These are phyloP conservation scores for Rousettus leschenaultii DNA, from an alignment of 2,113 vertebrate species.

Conservation along the genomic window DNA sequence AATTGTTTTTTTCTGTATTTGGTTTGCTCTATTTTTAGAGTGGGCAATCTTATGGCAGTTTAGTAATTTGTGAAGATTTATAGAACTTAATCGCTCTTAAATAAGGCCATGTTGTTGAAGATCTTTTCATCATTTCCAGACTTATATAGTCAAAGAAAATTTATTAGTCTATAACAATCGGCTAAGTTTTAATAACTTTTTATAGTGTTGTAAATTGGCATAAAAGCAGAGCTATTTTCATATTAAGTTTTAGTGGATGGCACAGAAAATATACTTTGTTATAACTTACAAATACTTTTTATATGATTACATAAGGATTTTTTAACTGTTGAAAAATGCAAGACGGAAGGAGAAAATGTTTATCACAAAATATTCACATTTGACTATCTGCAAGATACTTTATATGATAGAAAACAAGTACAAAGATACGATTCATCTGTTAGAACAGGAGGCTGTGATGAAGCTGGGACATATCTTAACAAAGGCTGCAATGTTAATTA, in stretches of 20 bases:
- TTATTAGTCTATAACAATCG: background rate
- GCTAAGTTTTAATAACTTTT: background rate
- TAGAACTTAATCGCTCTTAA: background rate
- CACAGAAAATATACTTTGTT: slow-evolving; percentile 3
- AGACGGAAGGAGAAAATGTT: background rate
- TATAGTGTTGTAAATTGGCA: background rate
- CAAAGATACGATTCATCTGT: background rate
- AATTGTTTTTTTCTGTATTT: background rate
- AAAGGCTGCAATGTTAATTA: background rate
- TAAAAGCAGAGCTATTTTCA: background rate
- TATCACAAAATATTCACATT: background rate
- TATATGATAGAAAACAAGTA: background rate
- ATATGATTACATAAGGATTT: background rate
- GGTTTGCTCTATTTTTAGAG: background rate
- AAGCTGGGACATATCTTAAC: background rate
- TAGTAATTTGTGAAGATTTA: background rate
- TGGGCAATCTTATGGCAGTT: background rate
- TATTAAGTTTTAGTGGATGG: background rate
- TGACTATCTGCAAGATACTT: background rate
- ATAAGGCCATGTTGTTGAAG: background rate
- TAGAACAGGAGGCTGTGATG: background rate
- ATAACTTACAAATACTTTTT: background rate
- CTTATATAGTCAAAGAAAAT: background rate
- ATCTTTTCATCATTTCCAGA: background rate
- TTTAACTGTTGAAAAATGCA: background rate